These are phyloP conservation scores for Tonatia bakeri DNA, from an alignment of 2,113 vertebrate species.

Conservation along the genomic window DNA sequence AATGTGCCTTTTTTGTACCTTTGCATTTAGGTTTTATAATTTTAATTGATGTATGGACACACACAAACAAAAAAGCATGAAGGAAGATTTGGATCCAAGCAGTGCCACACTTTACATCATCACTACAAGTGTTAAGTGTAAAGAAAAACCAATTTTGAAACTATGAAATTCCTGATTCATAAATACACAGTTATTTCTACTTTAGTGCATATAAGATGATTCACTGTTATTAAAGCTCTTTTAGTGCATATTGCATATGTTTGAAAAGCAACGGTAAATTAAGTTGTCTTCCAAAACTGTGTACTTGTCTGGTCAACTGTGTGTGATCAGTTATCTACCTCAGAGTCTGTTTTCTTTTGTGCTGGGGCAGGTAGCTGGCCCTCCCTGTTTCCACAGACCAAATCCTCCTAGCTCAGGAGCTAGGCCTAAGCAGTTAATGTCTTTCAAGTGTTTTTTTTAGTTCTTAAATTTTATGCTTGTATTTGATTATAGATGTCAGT, in stretches of 20 bases:
- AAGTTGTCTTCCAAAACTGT: constrained; percentile 94
- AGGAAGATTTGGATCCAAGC: constrained; percentile 93
- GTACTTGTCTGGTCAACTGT: constrained; percentile 94
- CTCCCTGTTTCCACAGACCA: constrained; percentile 97
- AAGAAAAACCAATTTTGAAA: constrained; percentile 87
- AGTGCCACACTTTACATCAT: constrained; percentile 92
- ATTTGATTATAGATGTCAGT: constrained; percentile 89
- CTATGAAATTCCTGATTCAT: constrained; percentile 88
- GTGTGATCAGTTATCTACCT: constrained; percentile 98
- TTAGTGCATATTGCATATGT: constrained; percentile 84
- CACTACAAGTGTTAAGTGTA: constrained; percentile 89
- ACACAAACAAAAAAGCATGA: constrained; percentile 84
- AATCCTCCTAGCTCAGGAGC: constrained; percentile 96
- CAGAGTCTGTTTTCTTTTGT: constrained; percentile 95
- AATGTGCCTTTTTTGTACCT: constrained; percentile 99
- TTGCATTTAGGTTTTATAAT: constrained; percentile 91
- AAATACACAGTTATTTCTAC: constrained; percentile 87
- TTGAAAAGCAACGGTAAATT: constrained; percentile 87
- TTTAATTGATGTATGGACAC: constrained; percentile 89
- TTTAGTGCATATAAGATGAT: constrained; percentile 82
- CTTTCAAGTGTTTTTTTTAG: constrained; percentile 89
- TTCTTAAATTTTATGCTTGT: constrained; percentile 88
- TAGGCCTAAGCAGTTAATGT: constrained; percentile 90
- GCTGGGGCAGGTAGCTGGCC: constrained; percentile 95
- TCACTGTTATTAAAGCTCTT: constrained; percentile 86